Evolutionary conservation across 2,113 vertebrate species (phyloP), one percentile per base, ranked within the genome.

Genomic region (Poecilia latipinna): DNA sequence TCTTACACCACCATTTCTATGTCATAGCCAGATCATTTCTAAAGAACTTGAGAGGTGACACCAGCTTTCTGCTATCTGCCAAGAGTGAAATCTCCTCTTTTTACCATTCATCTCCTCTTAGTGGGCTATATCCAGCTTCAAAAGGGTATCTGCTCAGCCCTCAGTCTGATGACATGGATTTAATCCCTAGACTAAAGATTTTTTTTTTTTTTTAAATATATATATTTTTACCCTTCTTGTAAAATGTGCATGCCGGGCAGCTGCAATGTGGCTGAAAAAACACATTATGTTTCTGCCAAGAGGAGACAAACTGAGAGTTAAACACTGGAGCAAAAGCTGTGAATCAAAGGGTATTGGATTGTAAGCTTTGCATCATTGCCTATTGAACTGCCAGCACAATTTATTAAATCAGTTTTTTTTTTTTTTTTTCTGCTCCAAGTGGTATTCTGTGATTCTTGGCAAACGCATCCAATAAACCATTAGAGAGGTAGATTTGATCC

Each of bases 131-230:
- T 83, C 77, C 33, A 39, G 78, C 86, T 92, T 91, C 86, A 92
- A 90, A 37, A 91, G 86, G 68, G 69, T 72, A 70, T 68, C 74
- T 69, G 78, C 69, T 77, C 78, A 72, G 85, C 76, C 86, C 88
- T 88, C 87, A 84, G 89, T 91, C 80, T 85, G 71, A 86, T 88
- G 87, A 88, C 86, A 89, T 79, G 60, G 80, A 86, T 91, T 89
- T 90, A 87, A 91, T 91, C 83, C 79, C 77, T 61, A 73, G 70
- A 84, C 84, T 83, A 84, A 89, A 88, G 78, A 79, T 87, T 80
- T 86, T 76, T 29, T 28, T 28, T 28, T 29, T 28, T 29, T 68
- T 77, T 68, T 74, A 73, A 79, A 86, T 71, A 68, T 65, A 65
- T 80, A 32, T 62, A 54, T 48, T 48, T 78, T 61, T 60, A 6